These are phyloP conservation scores for Merodon equestris DNA, from an alignment of 2,888 invertebrate species.

Conservation along the genomic window DNA sequence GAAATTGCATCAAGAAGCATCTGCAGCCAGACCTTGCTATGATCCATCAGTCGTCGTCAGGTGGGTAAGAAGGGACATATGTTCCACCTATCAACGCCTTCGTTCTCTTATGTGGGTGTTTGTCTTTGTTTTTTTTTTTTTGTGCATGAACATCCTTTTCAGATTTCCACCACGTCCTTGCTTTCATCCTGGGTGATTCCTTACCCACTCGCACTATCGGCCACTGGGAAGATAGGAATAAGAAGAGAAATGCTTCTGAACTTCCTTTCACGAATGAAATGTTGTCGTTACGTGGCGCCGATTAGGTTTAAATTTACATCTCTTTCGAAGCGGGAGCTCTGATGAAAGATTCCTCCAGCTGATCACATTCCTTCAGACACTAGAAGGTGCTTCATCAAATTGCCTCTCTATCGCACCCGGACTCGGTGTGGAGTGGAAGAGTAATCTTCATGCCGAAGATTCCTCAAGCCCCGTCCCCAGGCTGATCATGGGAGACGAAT, in stretches of 20 bases:
- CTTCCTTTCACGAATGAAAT: constrained; percentile 68
- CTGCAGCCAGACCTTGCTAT: constrained; percentile 53
- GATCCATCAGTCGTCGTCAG: constrained; percentile 62
- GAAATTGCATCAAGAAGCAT: constrained; percentile 60
- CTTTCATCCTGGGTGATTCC: constrained; percentile 54
- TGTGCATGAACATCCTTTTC: constrained; percentile 44
- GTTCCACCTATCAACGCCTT: constrained; percentile 51
- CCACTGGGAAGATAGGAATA: constrained; percentile 51
- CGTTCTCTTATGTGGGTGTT: constrained; percentile 2
- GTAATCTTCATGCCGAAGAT: too few species aligned
- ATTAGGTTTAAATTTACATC: constrained; percentile 69
- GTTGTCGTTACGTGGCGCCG: constrained; percentile 67
- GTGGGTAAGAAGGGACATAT: constrained; percentile 27
- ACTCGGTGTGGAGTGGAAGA: too few species aligned
- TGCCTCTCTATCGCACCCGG: neutral
- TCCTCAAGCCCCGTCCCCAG: too few species aligned
- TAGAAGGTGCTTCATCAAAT: constrained; percentile 7
- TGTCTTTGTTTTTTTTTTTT: too few species aligned
- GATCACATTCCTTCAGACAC: neutral
- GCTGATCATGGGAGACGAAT: neutral
- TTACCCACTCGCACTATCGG: constrained; percentile 42
- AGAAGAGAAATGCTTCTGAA: constrained; percentile 64
- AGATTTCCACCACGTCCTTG: constrained; percentile 60
- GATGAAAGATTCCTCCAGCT: too few species aligned
- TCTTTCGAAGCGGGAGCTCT: constrained; percentile 47